A percentile compares a stretch with the other conserved stretches of the same genome.
These are phyloP conservation scores for Jordanella pulchra DNA, from an alignment of 2,797 vertebrate species.

Conservation along the genomic window DNA sequence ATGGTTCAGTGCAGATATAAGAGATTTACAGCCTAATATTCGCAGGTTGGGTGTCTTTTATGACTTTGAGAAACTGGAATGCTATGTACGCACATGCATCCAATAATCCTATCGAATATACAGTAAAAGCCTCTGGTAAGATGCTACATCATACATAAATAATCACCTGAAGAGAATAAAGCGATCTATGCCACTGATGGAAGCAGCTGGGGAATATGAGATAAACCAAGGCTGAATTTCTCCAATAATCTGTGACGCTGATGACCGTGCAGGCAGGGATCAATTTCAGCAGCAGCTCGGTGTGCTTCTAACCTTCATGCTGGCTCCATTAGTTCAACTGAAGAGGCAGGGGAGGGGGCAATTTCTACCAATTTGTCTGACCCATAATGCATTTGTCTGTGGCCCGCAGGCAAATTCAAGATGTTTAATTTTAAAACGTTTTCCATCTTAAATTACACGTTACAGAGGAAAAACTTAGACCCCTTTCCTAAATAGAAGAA, in stretches of 20 bases:
- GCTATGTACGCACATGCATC: neutral
- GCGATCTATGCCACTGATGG: neutral
- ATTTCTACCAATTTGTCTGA: constrained; percentile 62
- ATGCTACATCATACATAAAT: constrained; percentile 30
- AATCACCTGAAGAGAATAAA: constrained; percentile 13
- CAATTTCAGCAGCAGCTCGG: constrained; percentile 36
- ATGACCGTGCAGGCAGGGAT: constrained; percentile 31
- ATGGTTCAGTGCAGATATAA: neutral
- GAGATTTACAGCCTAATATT: neutral
- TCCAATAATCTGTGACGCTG: constrained; percentile 20
- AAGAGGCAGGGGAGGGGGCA: constrained; percentile 10
- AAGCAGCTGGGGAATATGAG: neutral
- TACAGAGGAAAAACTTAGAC: neutral
- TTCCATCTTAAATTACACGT: constrained; percentile 37
- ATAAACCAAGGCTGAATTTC: neutral
- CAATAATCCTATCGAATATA: constrained; percentile 18
- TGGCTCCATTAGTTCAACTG: constrained; percentile 46
- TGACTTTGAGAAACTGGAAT: neutral
- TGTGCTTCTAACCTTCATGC: constrained; percentile 26
- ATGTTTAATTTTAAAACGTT: constrained; percentile 54
- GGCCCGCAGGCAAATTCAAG: constrained; percentile 23
- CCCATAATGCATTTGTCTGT: constrained; percentile 59
- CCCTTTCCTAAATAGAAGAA: constrained; percentile 8
- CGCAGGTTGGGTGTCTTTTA: neutral
- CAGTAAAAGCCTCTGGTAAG: constrained; percentile 30